These are phyloP conservation scores for Meiosimyza decipiens DNA, from an alignment of 2,888 invertebrate species.

Conservation along the genomic window DNA sequence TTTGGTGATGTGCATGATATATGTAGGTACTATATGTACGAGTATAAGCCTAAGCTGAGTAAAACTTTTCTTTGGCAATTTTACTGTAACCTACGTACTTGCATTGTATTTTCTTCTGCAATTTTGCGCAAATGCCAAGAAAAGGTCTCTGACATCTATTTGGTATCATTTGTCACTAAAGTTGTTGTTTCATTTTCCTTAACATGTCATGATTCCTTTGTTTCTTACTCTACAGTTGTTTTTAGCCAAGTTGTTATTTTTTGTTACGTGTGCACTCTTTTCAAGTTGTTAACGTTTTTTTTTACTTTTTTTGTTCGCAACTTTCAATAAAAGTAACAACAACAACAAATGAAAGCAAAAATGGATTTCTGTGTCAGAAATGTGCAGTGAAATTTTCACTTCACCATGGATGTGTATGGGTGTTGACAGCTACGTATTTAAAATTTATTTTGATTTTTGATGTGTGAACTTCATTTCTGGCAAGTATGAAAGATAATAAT, in stretches of 20 bases:
- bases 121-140: constrained; percentile 13
- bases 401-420: no score
- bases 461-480: no score
- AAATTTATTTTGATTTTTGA: no score
- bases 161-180: neutral
- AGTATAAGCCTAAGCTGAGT: no score
- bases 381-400: no score
- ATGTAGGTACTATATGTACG: no score
- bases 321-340: constrained; percentile 17
- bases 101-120: neutral
- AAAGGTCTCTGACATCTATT: constrained; percentile 30
- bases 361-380: constrained; percentile 45
- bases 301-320: constrained; percentile 12
- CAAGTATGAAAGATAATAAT: no score
- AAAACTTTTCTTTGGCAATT: no score
- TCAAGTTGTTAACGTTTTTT: constrained; percentile 24
- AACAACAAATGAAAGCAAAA: constrained; percentile 31
- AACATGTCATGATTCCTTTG: neutral
- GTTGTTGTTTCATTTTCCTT: constrained; percentile 12
- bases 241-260: constrained; percentile 1
- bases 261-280: constrained; percentile 9
- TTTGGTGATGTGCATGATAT: no score
- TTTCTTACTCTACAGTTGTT: neutral
- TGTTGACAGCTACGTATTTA: no score
- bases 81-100: no score